A percentile compares a stretch with the other conserved stretches of the same genome.
phyloP scores from a whole-genome alignment of 2,113 vertebrate genomes.

The Oryzias woworae region DNA sequence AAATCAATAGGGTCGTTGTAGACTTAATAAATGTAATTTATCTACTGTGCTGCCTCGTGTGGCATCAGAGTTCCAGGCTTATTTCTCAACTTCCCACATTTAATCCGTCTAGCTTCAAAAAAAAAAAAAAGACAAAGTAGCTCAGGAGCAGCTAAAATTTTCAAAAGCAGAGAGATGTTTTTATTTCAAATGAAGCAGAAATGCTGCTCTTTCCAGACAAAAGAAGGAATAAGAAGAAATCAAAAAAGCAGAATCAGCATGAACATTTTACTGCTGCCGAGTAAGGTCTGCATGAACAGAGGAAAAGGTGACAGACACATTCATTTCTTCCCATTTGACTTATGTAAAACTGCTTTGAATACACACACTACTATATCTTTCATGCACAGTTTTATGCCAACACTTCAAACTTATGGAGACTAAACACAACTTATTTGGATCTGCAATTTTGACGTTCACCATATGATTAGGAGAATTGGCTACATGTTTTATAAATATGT shows the following conservation, averaged over 20 bases:
- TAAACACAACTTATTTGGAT: too few relatives aligned
- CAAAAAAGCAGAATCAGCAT: slow-evolving; percentile 4
- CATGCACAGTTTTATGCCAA: too few relatives aligned
- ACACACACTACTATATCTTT: too few relatives aligned
- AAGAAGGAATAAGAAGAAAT: slow-evolving; percentile 21
- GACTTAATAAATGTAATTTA: slow-evolving; percentile 63
- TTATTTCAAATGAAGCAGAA: slow-evolving; percentile 26
- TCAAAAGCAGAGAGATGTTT: slow-evolving; percentile 30
- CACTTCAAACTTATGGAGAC: too few relatives aligned
- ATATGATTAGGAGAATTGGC: too few relatives aligned
- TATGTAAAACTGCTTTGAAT: too few relatives aligned
- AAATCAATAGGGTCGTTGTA: slow-evolving; percentile 62
- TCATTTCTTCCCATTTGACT: too few relatives aligned
- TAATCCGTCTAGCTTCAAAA: slow-evolving; percentile 21
- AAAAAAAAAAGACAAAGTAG: slow-evolving; percentile 3
- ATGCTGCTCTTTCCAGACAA: slow-evolving; percentile 1
- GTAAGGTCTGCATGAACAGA: not conserved
- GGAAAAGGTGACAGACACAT: not conserved
- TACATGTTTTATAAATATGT: too few relatives aligned
- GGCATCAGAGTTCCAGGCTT: slow-evolving; percentile 5
- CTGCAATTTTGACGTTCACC: too few relatives aligned
- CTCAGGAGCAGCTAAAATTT: slow-evolving; percentile 32
- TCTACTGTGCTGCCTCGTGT: slow-evolving; percentile 15
- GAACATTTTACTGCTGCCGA: slow-evolving; percentile 1
- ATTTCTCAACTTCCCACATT: slow-evolving; percentile 17